Base-by-base conservation (phyloP, 2,797 vertebrate species). In the Anisognathus igniventris region DNA sequence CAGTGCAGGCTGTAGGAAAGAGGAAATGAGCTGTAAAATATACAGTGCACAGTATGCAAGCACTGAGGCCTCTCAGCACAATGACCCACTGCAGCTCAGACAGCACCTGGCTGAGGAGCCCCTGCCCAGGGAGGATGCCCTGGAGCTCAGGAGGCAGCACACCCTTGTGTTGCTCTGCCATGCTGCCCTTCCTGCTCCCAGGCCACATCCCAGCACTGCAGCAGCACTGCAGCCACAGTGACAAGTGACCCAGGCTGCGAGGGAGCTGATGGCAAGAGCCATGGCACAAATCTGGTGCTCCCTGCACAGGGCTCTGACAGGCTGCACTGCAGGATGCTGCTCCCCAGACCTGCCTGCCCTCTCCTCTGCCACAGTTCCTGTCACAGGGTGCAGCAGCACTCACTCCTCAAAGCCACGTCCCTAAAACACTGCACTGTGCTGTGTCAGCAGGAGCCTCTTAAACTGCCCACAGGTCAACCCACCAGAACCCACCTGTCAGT, bases 371-470 rank as follows among this genome's bases (percentile, higher is more conserved):
- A 27, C 56, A 47, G 77, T 40, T 37, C 45, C 62, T 37, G 42
- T 10, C 48, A 21, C 8, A 1, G 40, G n/a, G 3, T 30, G 57
- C 42, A 57, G 61, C 40, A 78, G 57, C 31, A 33, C 14, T 37
- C 0, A 0, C 7, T 35, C 30, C 65, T 48, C 37, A 30, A 22
- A 71, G 9, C 35, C 0, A 2, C 0, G 0, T 25, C 31, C 64
- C 53, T 48, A 35, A 71, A 86, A 35, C 40, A 3, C 3, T 13
- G 24, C 45, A 2, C 5, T 37, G 51, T 39, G 68, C 72, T 64
- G 2, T 4, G 1, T 9, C 61, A 45, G 40, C 61, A 73, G 33
- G 2, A 67, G 33, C 65, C 60, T 35, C 82, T 31, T 5, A 64
- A 74, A 24, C 31, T 45, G 22, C 58, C 65, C 62, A 21, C 8